These are phyloP conservation scores for Beris chalybata DNA, from an alignment of 2,888 invertebrate species.

Conservation along the genomic window DNA sequence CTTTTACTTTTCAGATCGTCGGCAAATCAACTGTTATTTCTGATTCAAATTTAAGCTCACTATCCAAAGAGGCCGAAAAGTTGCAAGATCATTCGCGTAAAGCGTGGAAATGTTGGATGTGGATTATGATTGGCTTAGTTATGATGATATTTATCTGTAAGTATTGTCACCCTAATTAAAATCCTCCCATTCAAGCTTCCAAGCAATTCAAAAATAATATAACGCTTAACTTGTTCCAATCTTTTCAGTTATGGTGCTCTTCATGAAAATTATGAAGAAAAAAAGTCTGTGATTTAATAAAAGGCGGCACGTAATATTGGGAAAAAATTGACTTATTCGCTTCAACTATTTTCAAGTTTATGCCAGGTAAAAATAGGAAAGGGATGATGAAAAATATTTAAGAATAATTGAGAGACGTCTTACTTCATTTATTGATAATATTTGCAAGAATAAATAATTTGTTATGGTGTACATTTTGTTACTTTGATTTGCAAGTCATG, in stretches of 20 bases:
- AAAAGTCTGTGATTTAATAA: slow-evolving; percentile 46
- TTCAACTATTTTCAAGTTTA: no score
- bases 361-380: no score
- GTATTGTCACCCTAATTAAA: slow-evolving; percentile 47
- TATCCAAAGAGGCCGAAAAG: slow-evolving; percentile 79
- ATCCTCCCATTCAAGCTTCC: slow-evolving; percentile 29
- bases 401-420: no score
- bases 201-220: background rate
- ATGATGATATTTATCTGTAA: slow-evolving; percentile 85
- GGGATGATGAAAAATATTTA: no score
- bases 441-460: no score
- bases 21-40: slow-evolving; percentile 76
- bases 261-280: slow-evolving; percentile 90
- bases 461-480: no score
- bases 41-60: slow-evolving; percentile 74
- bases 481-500: no score
- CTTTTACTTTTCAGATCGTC: slow-evolving; percentile 60
- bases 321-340: no score
- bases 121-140: slow-evolving; percentile 86
- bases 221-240: slow-evolving; percentile 34
- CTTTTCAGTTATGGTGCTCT: slow-evolving; percentile 83
- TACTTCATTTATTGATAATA: no score
- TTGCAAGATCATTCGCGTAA: slow-evolving; percentile 82
- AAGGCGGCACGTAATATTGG: no score
- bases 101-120: slow-evolving; percentile 94